Evolutionary conservation across 2,113 vertebrate species (phyloP), one percentile per base, ranked within the genome.

Genomic region (Montifringilla adamsi): DNA sequence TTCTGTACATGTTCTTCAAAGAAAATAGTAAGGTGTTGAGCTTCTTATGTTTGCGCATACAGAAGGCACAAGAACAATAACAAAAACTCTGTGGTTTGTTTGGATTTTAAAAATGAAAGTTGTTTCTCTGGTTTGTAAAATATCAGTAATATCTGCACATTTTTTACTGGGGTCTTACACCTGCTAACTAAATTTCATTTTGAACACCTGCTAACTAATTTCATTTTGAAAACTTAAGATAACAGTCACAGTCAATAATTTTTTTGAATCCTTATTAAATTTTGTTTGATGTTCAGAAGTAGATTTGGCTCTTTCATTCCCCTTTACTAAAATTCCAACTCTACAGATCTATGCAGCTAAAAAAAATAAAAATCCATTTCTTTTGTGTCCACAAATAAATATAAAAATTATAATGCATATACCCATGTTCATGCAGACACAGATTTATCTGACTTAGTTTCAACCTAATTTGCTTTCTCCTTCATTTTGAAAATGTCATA

Each of bases 401-500:
- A 37, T 39, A 85, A 60, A 15, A 83, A 20, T 56, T 62, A 27
- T 64, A 64, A 20, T 5, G 37, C 26, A 39, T 28, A 39, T 19
- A 75, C 3, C 1, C 24, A 64, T 49, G 20, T 7, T 85, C 3
- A 69, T 46, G 24, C 12, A 84, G 66, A 22, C 20, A 53, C 8
- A 53, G 18, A 30, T 62, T 93, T 55, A 37, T 69, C 20, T 77
- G 28, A 55, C 35, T 76, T 79, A 73, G 6, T 85, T 95, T 94
- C 75, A 86, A 39, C 26, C 16, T 80, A 75, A 55, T 88, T 93
- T 95, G 15, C 62, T 89, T 68, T 79, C 39, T 63, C 41, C 13
- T 76, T 93, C 28, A 59, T 89, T 91, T 56, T 64, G 27, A 82
- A 79, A 94, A 88, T 95, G 63, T 63, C 73, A 84, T 86, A 91